Evolutionary conservation across 64 coral and sea anemone genomes (phyloP).

Genomic region (Pocillopora damicornis): DNA sequence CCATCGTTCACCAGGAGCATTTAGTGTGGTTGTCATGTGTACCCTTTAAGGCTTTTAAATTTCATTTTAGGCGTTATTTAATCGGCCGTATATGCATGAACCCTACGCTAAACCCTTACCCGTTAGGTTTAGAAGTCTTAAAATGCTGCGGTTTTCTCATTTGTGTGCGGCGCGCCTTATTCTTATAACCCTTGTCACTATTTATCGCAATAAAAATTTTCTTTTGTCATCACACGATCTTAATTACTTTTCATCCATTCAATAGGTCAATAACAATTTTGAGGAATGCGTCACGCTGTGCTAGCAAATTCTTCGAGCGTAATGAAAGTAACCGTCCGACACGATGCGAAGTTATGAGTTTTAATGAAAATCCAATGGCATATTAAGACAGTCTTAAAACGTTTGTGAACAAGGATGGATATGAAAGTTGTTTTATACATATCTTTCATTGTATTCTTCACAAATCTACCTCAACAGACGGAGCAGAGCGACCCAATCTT

Average conservation of each 20-base stretch:
- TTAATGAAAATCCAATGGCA: not conserved
- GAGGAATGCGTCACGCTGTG: not conserved
- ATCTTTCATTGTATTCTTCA: not conserved
- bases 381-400: not conserved
- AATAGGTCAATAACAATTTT: not conserved
- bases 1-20: no score
- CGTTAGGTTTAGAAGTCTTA: no score
- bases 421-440: not conserved
- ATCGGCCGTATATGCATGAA: no score
- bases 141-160: no score
- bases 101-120: no score
- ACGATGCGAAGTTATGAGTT: not conserved
- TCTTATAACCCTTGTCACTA: no score
- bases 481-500: not conserved
- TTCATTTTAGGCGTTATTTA: no score
- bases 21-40: no score
- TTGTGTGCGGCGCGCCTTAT: no score
- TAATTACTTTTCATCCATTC: not conserved
- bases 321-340: no score
- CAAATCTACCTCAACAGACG: not conserved
- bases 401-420: not conserved
- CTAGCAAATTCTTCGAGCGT: no score
- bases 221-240: not conserved
- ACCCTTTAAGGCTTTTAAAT: no score
- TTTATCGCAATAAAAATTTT: not conserved